A percentile compares a stretch with the other conserved stretches of the same genome.
Evolutionary conservation across 2,113 vertebrate species (phyloP).

Genomic region (Apistogramma diplotaenia): DNA sequence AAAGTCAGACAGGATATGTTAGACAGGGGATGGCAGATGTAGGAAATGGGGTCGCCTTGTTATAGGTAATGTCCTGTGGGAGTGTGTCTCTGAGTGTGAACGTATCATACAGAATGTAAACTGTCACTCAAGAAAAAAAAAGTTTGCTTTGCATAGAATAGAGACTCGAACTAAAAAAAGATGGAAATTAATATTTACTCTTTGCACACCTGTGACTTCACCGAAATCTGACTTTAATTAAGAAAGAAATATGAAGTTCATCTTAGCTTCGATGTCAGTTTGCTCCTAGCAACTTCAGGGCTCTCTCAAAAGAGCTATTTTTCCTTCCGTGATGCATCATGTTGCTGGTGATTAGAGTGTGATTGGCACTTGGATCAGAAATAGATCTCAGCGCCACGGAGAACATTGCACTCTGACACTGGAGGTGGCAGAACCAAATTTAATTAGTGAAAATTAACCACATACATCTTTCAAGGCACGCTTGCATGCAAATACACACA

Average conservation of each 20-base stretch:
- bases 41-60: slow-evolving; percentile 54
- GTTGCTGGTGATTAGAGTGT: slow-evolving; percentile 57
- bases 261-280: background rate
- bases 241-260: background rate
- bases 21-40: slow-evolving; percentile 39
- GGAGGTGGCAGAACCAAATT: slow-evolving; percentile 55
- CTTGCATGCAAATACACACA: slow-evolving; percentile 18
- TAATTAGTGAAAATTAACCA: slow-evolving; percentile 56
- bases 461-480: slow-evolving; percentile 23
- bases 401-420: slow-evolving; percentile 70
- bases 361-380: slow-evolving; percentile 67
- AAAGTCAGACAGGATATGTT: slow-evolving; percentile 57
- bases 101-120: slow-evolving; percentile 19
- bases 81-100: slow-evolving; percentile 32
- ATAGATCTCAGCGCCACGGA: slow-evolving; percentile 62
- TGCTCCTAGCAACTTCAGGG: slow-evolving; percentile 3
- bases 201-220: background rate
- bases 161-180: slow-evolving; percentile 8
- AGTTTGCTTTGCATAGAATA: slow-evolving; percentile 1
- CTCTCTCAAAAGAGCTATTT: slow-evolving; percentile 10
- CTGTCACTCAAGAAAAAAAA: slow-evolving; percentile 47
- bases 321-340: slow-evolving; percentile 21
- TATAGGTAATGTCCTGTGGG: slow-evolving; percentile 57
- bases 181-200: background rate
- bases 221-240: slow-evolving; percentile 9